phyloP scores from a whole-genome alignment of 1,140 invertebrate species.

The Neomicropteryx cornuta region DNA sequence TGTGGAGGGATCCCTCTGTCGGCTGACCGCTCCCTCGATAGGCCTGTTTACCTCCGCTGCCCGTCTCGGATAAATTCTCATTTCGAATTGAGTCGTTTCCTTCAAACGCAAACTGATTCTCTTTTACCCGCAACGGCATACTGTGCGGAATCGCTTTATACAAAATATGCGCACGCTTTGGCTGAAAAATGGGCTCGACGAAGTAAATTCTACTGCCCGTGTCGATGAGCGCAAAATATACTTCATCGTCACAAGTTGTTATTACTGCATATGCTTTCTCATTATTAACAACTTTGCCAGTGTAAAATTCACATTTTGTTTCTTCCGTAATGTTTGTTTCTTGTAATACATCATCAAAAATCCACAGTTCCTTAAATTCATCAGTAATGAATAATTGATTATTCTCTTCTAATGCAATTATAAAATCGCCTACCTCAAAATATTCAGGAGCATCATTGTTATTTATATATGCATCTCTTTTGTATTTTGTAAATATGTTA shows the following conservation, averaged over 20 bases:
- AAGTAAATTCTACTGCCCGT: conserved; percentile 23
- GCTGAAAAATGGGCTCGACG: conserved; percentile 23
- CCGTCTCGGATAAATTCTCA: too few relatives aligned
- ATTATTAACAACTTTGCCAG: conserved; percentile 11
- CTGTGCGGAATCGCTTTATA: conserved; percentile 16
- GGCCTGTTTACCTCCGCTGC: too few relatives aligned
- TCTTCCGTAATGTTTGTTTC: conserved; percentile 2
- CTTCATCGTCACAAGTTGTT: conserved; percentile 27
- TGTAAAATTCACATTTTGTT: conserved; percentile 12
- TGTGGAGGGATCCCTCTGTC: too few relatives aligned
- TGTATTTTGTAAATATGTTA: too few relatives aligned
- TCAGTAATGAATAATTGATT: conserved; percentile 8
- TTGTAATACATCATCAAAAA: too few relatives aligned
- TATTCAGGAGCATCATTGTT: too few relatives aligned
- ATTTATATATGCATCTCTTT: too few relatives aligned
- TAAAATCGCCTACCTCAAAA: conserved; percentile 14
- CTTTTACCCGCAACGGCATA: too few relatives aligned
- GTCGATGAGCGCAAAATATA: conserved; percentile 29
- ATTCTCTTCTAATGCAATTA: conserved; percentile 12
- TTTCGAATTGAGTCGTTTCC: too few relatives aligned
- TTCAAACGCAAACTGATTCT: too few relatives aligned
- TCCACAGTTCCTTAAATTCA: conserved; percentile 11
- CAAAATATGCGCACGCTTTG: conserved; percentile 18
- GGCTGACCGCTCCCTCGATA: too few relatives aligned
- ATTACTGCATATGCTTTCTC: conserved; percentile 22